Percentiles rank a stretch among this genome's conserved stretches.
These are phyloP conservation scores for Plebejus argus DNA, from an alignment of 2,888 invertebrate species.

Conservation along the genomic window DNA sequence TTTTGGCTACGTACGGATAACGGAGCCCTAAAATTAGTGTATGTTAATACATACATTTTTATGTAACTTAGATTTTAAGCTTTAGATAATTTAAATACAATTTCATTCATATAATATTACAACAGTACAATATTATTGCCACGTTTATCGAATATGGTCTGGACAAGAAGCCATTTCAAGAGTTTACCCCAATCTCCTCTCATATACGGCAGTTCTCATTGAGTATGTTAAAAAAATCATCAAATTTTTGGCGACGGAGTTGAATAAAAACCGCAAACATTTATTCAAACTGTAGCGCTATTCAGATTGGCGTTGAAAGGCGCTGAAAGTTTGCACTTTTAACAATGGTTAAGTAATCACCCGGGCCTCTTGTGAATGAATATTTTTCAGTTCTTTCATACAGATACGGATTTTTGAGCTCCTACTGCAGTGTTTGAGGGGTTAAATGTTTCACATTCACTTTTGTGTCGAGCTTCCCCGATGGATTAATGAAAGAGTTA, in stretches of 20 bases:
- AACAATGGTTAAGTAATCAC: slow-evolving; percentile 39
- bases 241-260: slow-evolving; percentile 32
- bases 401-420: slow-evolving; percentile 29
- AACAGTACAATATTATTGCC: background rate
- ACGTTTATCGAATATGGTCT: background rate
- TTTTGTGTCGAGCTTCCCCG: slow-evolving; percentile 24
- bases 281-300: slow-evolving; percentile 37
- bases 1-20: too few relatives aligned
- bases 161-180: background rate
- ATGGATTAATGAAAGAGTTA: slow-evolving; percentile 24
- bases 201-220: slow-evolving; percentile 20
- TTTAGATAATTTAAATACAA: background rate
- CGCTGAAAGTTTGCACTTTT: slow-evolving; percentile 39
- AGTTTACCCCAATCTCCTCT: slow-evolving; percentile 30
- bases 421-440: slow-evolving; percentile 28
- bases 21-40: too few relatives aligned
- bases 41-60: too few relatives aligned
- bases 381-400: slow-evolving; percentile 35
- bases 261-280: slow-evolving; percentile 40
- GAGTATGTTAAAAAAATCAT: slow-evolving; percentile 32
- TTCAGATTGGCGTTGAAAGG: slow-evolving; percentile 38
- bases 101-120: background rate
- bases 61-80: too few relatives aligned
- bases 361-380: slow-evolving; percentile 33
- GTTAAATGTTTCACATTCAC: slow-evolving; percentile 31